These are phyloP conservation scores for Clarias macrocephalus DNA, from an alignment of 2,113 vertebrate genomes.

Conservation along the genomic window DNA sequence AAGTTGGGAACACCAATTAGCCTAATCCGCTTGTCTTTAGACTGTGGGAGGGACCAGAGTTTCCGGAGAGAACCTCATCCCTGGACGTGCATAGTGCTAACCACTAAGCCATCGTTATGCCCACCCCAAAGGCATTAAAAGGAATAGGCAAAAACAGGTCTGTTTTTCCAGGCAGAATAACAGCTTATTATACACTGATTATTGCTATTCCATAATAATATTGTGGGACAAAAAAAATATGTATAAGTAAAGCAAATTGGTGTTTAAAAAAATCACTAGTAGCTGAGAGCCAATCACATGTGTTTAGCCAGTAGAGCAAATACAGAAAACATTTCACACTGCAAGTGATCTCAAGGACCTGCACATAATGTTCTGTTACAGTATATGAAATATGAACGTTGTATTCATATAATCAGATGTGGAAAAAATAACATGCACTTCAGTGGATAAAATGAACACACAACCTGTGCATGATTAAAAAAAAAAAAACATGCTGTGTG, in stretches of 20 bases:
- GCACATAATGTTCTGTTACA: not conserved
- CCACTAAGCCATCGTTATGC: too few relatives aligned
- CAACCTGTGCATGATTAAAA: not conserved
- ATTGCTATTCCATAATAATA: constrained; percentile 9
- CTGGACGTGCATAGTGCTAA: too few relatives aligned
- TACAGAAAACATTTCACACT: not conserved
- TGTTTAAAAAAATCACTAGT: not conserved
- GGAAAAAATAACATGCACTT: not conserved
- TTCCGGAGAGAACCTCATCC: too few relatives aligned
- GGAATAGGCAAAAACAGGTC: not conserved
- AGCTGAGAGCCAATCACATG: not conserved
- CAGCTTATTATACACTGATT: constrained; percentile 20
- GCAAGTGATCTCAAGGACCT: not conserved
- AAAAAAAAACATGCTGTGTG: not conserved
- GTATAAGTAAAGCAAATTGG: not conserved
- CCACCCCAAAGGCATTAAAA: not conserved
- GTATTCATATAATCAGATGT: not conserved
- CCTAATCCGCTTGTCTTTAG: too few relatives aligned
- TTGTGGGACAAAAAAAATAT: not conserved
- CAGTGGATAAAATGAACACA: not conserved
- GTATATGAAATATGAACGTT: not conserved
- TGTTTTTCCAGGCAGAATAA: not conserved
- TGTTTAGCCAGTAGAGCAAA: not conserved
- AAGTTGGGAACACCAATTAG: too few relatives aligned
- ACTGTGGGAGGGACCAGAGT: too few relatives aligned